A percentile compares a stretch with the other conserved stretches of the same genome.
Conservation (phyloP, 2,113 vertebrate species). For the Limnothrissa miodon region DNA sequence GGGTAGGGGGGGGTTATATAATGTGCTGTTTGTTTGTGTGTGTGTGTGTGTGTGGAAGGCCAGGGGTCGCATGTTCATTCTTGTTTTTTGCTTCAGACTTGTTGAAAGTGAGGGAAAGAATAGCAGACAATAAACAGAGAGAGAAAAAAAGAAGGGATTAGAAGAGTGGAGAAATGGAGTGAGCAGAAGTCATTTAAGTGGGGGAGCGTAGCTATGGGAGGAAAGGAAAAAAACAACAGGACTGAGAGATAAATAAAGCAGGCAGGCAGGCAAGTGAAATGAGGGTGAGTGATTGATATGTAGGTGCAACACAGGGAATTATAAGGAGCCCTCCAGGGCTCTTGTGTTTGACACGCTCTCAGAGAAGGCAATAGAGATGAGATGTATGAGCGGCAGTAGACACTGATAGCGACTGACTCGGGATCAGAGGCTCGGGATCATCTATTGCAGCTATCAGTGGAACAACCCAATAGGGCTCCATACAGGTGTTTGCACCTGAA, state of each 20-base stretch:
- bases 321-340: not conserved
- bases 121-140: not conserved
- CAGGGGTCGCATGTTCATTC: too few relatives aligned
- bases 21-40: too few relatives aligned
- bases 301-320: not conserved
- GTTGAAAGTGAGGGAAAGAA: not conserved
- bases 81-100: not conserved
- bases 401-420: not conserved
- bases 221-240: conserved; percentile 34
- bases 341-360: not conserved
- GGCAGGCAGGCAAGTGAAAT: not conserved
- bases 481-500: not conserved
- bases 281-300: not conserved
- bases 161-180: not conserved
- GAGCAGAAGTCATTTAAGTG: not conserved
- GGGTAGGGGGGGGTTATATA: too few relatives aligned
- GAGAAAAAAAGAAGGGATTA: not conserved
- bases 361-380: not conserved
- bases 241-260: too few relatives aligned
- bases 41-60: too few relatives aligned
- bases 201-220: not conserved
- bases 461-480: not conserved
- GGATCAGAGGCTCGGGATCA: not conserved
- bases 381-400: not conserved
- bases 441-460: not conserved